A percentile compares a stretch with the other conserved stretches of the same genome.
Conservation (phyloP, 2,888 invertebrate genomes). For the Neuroscelio doddi region DNA sequence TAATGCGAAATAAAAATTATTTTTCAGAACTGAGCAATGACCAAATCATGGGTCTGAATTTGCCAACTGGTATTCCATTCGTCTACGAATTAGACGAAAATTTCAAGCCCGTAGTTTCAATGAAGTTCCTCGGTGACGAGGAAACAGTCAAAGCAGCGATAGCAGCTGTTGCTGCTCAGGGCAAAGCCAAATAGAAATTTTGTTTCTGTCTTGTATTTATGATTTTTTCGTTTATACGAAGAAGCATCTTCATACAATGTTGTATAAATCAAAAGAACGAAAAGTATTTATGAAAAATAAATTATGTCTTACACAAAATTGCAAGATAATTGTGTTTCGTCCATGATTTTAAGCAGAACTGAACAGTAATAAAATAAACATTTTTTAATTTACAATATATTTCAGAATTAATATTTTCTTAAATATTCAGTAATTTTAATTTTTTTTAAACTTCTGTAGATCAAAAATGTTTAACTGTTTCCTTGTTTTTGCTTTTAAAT, state of each 20-base stretch:
- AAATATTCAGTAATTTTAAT: too few relatives aligned
- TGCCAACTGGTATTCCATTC: slow-evolving; percentile 80
- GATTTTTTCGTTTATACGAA: too few relatives aligned
- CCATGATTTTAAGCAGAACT: not conserved
- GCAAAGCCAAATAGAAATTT: slow-evolving; percentile 74
- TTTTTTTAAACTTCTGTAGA: too few relatives aligned
- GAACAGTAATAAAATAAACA: not conserved
- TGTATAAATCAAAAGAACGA: not conserved
- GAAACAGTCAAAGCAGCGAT: slow-evolving; percentile 78
- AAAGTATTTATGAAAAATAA: too few relatives aligned
- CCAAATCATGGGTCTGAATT: slow-evolving; percentile 76
- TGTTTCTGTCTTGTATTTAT: not conserved
- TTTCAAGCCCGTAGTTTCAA: slow-evolving; percentile 75
- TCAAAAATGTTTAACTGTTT: too few relatives aligned
- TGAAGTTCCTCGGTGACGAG: slow-evolving; percentile 78
- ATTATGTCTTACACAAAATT: too few relatives aligned
- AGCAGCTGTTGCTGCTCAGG: slow-evolving; percentile 77
- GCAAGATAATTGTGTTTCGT: not conserved
- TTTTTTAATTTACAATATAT: too few relatives aligned
- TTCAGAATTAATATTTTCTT: too few relatives aligned
- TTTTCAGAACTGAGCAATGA: slow-evolving; percentile 74
- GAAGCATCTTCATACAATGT: not conserved
- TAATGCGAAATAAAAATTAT: too few relatives aligned
- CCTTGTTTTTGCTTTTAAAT: too few relatives aligned
- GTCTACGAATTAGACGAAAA: slow-evolving; percentile 76